Base-by-base conservation (phyloP, 2,888 invertebrate genomes). In the Venusia cambrica region DNA sequence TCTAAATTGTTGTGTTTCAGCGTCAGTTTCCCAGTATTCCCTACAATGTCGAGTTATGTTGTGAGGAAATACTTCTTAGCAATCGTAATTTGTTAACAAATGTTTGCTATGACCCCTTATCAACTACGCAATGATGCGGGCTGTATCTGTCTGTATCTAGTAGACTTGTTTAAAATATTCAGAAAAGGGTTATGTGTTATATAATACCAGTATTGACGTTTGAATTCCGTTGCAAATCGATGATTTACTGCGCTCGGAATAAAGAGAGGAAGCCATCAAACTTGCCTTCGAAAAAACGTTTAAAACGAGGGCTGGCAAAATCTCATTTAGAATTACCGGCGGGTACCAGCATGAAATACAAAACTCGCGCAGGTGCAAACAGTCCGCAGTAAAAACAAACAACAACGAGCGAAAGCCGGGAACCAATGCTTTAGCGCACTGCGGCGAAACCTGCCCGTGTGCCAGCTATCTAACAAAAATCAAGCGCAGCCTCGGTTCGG, bases 391-490 rank as follows among this genome's bases (percentile, higher is more conserved):
- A 73, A 79, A 80, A 80, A 84, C 74, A 79, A 81, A 81, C 73
- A 72, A 72, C 62, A 62, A 68, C 47, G 48, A 62, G 53, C 52
- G 53, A 62, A 65, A n/a, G n/a, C n/a, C n/a, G n/a, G n/a, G n/a
- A n/a, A n/a, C n/a, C n/a, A n/a, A 55, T 62, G 60, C 66, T 56
- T 48, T 62, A 52, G 50, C 45, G 50, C 51, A 30, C 14, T 21
- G 38, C 53, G 32, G 53, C 52, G 68, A 65, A 67, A 63, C 68
- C 68, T 64, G 63, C 55, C 56, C 73, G 83, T 83, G n/a, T n/a
- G n/a, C n/a, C n/a, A n/a, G n/a, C 83, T 84, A 79, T 79, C 81
- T 79, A 83, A 84, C 81, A 72, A 81, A 83, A 80, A 80, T 81
- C 73, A 69, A 70, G 71, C 73, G 56, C 62, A 66, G 42, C 56